Conservation (phyloP, 2,797 vertebrate species). For the Eurystomus glaucurus region DNA sequence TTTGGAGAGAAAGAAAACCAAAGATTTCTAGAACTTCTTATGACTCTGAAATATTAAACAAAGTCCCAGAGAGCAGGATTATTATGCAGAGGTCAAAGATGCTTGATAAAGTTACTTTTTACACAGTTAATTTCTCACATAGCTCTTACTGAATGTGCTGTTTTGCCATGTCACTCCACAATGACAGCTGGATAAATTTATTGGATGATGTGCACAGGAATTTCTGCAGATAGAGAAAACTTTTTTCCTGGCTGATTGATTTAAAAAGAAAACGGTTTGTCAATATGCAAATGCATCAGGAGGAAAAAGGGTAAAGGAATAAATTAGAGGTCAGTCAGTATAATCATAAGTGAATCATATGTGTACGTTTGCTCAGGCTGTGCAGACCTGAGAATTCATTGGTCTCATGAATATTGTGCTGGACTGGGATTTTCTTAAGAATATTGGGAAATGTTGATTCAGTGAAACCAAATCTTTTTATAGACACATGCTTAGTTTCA, state of each 20-base stretch:
- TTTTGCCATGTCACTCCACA: conserved; percentile 45
- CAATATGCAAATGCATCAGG: conserved; percentile 30
- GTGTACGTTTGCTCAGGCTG: background rate
- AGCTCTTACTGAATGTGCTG: background rate
- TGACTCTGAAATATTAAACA: conserved; percentile 44
- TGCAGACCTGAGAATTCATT: conserved; percentile 4
- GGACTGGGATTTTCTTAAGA: background rate
- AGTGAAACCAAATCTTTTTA: conserved; percentile 5
- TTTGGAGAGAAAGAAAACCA: conserved; percentile 18
- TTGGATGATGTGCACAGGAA: background rate
- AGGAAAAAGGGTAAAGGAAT: conserved; percentile 38
- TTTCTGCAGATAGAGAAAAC: conserved; percentile 44
- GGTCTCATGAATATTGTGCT: conserved; percentile 1
- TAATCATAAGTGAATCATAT: conserved; percentile 16
- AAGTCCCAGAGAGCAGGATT: conserved; percentile 25
- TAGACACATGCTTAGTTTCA: background rate
- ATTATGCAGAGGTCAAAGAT: conserved; percentile 37
- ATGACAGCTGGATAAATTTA: conserved; percentile 18
- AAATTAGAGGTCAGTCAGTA: conserved; percentile 39
- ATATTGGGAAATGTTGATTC: background rate
- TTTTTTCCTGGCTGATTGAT: background rate
- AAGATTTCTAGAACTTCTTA: conserved; percentile 46
- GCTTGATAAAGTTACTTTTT: conserved; percentile 46
- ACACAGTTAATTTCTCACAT: conserved; percentile 14
- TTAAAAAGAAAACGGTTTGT: conserved; percentile 61